Conservation (phyloP, 2,888 invertebrate genomes). For the Drosophila parthenogenetica region DNA sequence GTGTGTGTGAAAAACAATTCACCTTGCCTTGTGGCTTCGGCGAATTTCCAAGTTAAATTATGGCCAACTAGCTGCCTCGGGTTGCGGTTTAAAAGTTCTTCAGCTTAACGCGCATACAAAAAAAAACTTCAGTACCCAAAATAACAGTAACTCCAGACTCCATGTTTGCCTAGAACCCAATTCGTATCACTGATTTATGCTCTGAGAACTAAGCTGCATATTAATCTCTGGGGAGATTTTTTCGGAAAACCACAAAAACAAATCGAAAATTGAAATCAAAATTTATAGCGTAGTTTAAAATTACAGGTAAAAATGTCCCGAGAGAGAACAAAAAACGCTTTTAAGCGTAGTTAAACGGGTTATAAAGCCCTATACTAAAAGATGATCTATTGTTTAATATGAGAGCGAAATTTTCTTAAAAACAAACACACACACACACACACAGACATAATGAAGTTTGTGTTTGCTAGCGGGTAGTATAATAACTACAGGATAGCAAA, state of each 20-base stretch:
- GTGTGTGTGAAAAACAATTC: constrained; percentile 27
- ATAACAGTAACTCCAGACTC: not conserved
- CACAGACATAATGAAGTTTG: not conserved
- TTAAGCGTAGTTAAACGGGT: not conserved
- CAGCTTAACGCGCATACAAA: constrained; percentile 12
- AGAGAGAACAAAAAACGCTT: not conserved
- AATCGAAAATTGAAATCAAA: constrained; percentile 5
- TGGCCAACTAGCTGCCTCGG: constrained; percentile 37
- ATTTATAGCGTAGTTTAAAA: constrained; percentile 1
- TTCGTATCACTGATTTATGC: constrained; percentile 31
- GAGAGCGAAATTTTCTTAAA: not conserved
- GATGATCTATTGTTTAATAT: constrained; percentile 2
- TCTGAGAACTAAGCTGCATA: not conserved
- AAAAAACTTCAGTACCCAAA: not conserved
- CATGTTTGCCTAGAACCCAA: not conserved
- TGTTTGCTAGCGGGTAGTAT: not conserved
- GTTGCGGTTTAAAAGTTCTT: constrained; percentile 1
- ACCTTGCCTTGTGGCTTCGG: constrained; percentile 13
- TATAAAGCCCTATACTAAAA: not conserved
- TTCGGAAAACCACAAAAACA: not conserved
- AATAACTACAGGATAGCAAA: not conserved
- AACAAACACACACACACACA: not conserved
- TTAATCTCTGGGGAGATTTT: constrained; percentile 22
- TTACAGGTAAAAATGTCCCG: not conserved
- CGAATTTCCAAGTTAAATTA: constrained; percentile 44